A percentile compares a stretch with the other conserved stretches of the same genome.
phyloP scores from a whole-genome alignment of 2,888 invertebrate genomes.

The Drosophila parthenogenetica region DNA sequence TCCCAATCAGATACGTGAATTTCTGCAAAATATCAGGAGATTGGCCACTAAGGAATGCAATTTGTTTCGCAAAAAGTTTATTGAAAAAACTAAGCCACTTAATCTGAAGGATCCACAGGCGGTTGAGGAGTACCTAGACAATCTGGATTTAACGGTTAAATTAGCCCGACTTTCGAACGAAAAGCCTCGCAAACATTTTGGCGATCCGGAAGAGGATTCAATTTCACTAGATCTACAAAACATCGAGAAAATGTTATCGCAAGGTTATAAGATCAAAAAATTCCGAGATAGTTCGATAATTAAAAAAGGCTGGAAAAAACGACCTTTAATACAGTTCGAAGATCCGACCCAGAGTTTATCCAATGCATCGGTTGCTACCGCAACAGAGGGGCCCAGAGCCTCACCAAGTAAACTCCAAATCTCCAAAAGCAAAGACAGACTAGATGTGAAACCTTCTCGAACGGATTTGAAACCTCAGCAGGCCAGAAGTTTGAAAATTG shows the following conservation, averaged over 20 bases:
- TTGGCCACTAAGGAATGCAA: background rate
- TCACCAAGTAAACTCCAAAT: too few species aligned
- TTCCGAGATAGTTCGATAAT: background rate
- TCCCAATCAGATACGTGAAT: background rate
- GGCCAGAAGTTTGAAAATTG: background rate
- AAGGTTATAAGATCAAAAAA: background rate
- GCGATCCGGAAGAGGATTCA: background rate
- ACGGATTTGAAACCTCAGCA: too few species aligned
- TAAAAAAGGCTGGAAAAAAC: background rate
- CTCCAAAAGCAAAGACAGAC: too few species aligned
- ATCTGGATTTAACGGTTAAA: background rate
- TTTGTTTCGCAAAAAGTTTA: background rate
- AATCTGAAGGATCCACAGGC: background rate
- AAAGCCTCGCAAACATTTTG: background rate
- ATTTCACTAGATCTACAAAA: background rate
- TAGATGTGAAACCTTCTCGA: too few species aligned
- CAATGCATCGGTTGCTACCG: too few species aligned
- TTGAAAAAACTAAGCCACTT: background rate
- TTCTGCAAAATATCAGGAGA: constrained; percentile 1
- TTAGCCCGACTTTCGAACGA: background rate
- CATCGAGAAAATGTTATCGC: background rate
- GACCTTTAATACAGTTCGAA: too few species aligned
- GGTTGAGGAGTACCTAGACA: background rate
- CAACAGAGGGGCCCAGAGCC: too few species aligned
- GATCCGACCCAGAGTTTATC: too few species aligned